Base-by-base conservation (phyloP, 2,888 invertebrate species). In the Euclidia mi region DNA sequence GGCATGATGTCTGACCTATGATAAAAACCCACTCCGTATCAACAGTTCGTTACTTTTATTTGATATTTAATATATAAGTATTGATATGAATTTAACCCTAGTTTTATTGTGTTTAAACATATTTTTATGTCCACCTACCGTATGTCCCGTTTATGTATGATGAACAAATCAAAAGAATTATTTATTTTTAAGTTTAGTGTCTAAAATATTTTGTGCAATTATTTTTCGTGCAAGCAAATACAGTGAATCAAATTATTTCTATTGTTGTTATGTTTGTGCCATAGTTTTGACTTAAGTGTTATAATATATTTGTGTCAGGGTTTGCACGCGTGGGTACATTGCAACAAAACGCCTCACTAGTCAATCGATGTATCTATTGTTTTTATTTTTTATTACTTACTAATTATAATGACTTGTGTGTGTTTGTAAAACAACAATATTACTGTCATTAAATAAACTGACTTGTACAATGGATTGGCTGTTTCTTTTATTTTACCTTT, bases 341-440 rank as follows among this genome's bases (percentile, higher is more conserved):
- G 49, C 65, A 75, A 75, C 56, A 57, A 63, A 71, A 70, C 81
- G 81, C 78, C 79, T 82, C 78, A 79, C 88, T 88, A 88, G 88
- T 88, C 88, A 87, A 85, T 83, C 82, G 56, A 71, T 77, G 69
- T 82, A n/a, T n/a, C n/a, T n/a, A 72, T 74, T 78, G 58, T 71
- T 76, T 71, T 73, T 64, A 56, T 70, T 71, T 67, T 65, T 38
- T 67, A 62, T 47, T 37, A 60, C 41, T 47, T 37, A 60, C 41
- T 64, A 63, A 62, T 59, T 58, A 40, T 63, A 71, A 62, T 63
- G 10, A 37, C 28, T 62, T 59, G 42, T 69, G 47, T 57, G 51
- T 63, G 60, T 56, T 65, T 65, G 55, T 61, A 20, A 64, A 59
- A 71, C 58, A 68, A 62, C 45, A 51, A 60, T 71, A 53, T 51